Base-by-base conservation (phyloP, 2,888 invertebrate species). In the Melipona bicolor region DNA sequence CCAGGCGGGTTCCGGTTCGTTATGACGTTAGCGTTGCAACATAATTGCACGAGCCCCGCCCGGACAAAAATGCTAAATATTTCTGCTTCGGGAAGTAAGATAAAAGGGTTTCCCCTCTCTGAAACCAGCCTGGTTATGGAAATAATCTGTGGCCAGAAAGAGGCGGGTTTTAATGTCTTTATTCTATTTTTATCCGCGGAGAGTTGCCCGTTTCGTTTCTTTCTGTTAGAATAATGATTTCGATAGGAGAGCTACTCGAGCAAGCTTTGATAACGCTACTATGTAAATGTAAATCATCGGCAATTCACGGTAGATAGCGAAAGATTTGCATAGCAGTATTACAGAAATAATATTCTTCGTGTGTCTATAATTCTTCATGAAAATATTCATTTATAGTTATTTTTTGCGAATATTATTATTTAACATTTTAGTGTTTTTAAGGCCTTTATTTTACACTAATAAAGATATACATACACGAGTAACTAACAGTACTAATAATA, bases 41-140 rank as follows among this genome's bases (percentile, higher is more conserved):
- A 71, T 70, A 80, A 80, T 80, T 80, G 36, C 50, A 24, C 36
- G 54, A 24, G 49, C 19, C 71, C 64, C 43, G 24, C 4, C n/a
- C 17, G 52, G 36, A 54, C 52, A 24, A 68, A 76, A 77, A 81
- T 59, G 61, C 43, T 54, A 62, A 81, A 73, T 73, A 68, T 78
- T 54, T 56, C 72, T 49, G 68, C 54, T 61, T 32, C 21, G 15
- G 27, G n/a, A 32, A 19, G 17, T 43, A 68, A 78, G 72, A 62
- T 19, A 81, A 78, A 68, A 67, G 62, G 36, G 32, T 49, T 49
- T 59, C 32, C 27, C 32, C 27, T n/a, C n/a, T 15, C n/a, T 56
- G 56, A 56, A 56, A 21, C 15, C 59, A 4, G n/a, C 15, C 65
- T 36, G 32, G 49, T 9, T 49, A 36, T 43, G 50, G 36, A 43